A percentile compares a stretch with the other conserved stretches of the same genome.
phyloP scores from a whole-genome alignment of 2,113 vertebrate genomes.

The Coracopsis vasa region DNA sequence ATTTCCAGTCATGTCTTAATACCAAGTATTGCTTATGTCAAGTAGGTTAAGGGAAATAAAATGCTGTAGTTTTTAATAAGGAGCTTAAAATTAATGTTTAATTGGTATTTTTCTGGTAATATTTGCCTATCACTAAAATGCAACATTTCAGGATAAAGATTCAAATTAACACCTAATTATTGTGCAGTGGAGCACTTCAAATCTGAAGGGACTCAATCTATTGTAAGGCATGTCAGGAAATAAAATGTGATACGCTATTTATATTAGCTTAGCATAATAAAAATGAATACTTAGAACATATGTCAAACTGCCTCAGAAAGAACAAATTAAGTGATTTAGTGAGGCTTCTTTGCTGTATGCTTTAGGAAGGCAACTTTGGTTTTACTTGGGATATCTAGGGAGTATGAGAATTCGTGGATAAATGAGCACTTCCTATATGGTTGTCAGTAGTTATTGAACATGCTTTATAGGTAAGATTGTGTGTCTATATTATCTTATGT shows the following conservation, averaged over 20 bases:
- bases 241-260: neutral
- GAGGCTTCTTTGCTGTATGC: neutral
- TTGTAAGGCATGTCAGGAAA: neutral
- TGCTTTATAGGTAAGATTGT: neutral
- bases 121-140: neutral
- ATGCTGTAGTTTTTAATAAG: fast-evolving
- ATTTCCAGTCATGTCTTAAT: neutral
- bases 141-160: neutral
- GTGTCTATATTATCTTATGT: neutral
- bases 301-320: neutral
- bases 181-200: neutral
- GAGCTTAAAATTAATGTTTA: neutral
- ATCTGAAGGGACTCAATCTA: neutral
- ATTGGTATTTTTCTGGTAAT: neutral
- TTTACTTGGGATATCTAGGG: neutral
- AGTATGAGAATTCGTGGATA: neutral
- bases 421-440: neutral
- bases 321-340: neutral
- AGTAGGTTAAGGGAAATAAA: neutral
- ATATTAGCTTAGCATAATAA: neutral
- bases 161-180: neutral
- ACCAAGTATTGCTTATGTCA: neutral
- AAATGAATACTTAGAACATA: neutral
- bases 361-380: neutral
- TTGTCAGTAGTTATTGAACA: neutral